Base-by-base conservation (phyloP, 64 coral and sea anemone species). In the Stichodactyla mertensii region DNA sequence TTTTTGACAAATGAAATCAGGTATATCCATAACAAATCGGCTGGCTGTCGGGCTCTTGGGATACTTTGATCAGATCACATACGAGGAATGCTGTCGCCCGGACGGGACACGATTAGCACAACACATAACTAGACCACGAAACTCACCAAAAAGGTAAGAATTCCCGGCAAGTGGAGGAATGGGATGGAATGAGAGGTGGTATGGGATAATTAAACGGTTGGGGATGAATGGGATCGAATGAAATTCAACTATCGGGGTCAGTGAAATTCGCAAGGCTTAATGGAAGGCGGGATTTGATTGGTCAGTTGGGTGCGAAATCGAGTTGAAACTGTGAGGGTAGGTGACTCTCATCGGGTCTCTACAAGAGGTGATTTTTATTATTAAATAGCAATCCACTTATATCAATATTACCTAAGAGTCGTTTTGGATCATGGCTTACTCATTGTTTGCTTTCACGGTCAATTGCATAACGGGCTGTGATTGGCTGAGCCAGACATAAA, bases 331-430 rank as follows among this genome's bases (percentile, higher is more conserved):
- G 86, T 85, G 86, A 87, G 85, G 55, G 78, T 52, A 81, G 78
- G 78, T 81, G 78, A 81, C 78, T 53, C 26, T 52, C 36, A 81
- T 20, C 10, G n/a, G 83, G 83, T 58, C 83, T 86, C 87, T 85
- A 92, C 79, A 55, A 80, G 89, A 90, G 80, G 86, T 84, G 86
- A 81, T 97, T 93, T 97, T 97, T 97, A 97, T 97, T 97, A 97
- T 97, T 97, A 97, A 97, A 97, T 97, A 97, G 94, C 94, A 79
- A 93, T 97, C 94, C 91, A 93, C 85, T 97, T 97, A 97, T 97
- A 97, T 97, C 94, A 97, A 97, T 97, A 97, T 97, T 97, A 97
- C 94, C 94, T 97, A 97, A 97, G 94, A 97, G 92, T 87, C 91
- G 91, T 78, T 97, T 90, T 93, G 91, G 91, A 78, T 93, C 94